Base-by-base conservation (phyloP, 2,888 invertebrate species). In the Drosophila subsilvestris region DNA sequence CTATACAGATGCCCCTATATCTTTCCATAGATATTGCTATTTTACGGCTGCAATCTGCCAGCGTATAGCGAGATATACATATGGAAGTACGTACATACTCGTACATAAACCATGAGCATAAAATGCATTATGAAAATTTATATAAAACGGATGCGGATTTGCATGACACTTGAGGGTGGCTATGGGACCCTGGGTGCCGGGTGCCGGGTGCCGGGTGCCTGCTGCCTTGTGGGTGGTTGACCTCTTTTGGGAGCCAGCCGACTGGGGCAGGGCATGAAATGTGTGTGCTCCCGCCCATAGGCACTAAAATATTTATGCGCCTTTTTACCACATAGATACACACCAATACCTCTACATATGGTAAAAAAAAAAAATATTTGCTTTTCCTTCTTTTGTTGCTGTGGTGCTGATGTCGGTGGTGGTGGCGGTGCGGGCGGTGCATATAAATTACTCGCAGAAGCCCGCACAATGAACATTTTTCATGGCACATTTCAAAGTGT, bases 401-500 rank as follows among this genome's bases (percentile, higher is more conserved):
- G 59, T 42, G n/a, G n/a, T n/a, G n/a, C n/a, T n/a, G n/a, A n/a
- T n/a, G n/a, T n/a, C 22, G 57, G 32, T 29, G 48, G 8, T 48
- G 59, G 27, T 37, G 63, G 55, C 54, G 59, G 37, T n/a, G 37
- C 6, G 14, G 37, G 14, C 14, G 27, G n/a, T 49, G 66, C 66
- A 55, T 75, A 83, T 85, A 87, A 85, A 87, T 83, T 85, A 81
- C 59, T 43, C 58, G 58, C 82, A 75, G 74, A 54, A 27, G 49
- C 75, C 32, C 55, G 62, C 58, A 53, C 69, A 80, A 72, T 81
- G 69, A 79, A 63, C 80, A 78, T 74, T 86, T 84, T 84, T 88
- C 83, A 88, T 79, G 76, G 69, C 75, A 78, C 78, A 85, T 77
- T 78, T 79, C 75, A 85, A 88, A 86, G 86, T 74, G 83, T 76